phyloP scores from a whole-genome alignment of 2,113 vertebrate genomes.

The Gambusia holbrooki region DNA sequence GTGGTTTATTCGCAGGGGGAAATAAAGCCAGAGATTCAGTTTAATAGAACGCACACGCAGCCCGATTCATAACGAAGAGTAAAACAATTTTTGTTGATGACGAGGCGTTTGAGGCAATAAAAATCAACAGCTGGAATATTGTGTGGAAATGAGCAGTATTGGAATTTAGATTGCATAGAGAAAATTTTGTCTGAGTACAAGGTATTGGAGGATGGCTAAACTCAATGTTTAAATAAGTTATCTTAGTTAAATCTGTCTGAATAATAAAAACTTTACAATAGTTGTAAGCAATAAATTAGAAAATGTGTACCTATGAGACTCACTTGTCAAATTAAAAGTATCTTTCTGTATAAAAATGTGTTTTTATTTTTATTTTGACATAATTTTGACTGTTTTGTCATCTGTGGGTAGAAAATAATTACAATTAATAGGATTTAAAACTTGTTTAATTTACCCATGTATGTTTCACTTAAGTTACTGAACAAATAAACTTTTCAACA shows the following conservation, averaged over 20 bases:
- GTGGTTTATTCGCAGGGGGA: conserved; percentile 17
- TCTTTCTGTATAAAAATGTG: no score
- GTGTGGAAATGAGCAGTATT: conserved; percentile 45
- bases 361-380: no score
- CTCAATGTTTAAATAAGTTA: neutral
- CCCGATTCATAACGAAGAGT: neutral
- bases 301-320: no score
- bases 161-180: conserved; percentile 6
- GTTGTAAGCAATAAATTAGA: no score
- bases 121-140: conserved; percentile 55
- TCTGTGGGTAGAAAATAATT: no score
- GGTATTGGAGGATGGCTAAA: neutral
- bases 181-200: conserved; percentile 2
- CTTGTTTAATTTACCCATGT: no score
- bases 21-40: conserved; percentile 20
- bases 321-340: no score
- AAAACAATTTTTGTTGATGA: conserved; percentile 28
- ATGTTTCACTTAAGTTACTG: no score
- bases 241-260: neutral
- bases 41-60: conserved; percentile 6
- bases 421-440: no score
- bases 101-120: conserved; percentile 54
- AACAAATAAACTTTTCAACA: no score
- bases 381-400: no score
- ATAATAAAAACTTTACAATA: no score